Base-by-base conservation (phyloP, 92 coral and sea anemone genomes). In the Paragorgia papillata region DNA sequence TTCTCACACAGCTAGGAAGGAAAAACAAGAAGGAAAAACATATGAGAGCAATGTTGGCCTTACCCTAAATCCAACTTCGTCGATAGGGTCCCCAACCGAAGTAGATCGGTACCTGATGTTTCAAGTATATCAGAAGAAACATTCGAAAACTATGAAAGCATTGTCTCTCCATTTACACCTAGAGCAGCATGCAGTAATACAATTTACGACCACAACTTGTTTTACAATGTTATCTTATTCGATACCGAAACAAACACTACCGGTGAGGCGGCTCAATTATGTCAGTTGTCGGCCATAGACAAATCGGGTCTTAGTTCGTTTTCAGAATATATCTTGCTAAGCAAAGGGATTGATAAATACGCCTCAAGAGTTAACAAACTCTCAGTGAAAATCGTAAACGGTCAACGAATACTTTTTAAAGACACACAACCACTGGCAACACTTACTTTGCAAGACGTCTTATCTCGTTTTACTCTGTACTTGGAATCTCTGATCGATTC, bases 251-350 rank as follows among this genome's bases (percentile, higher is more conserved):
- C 58, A 51, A 51, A 6, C 3, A 5, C 21, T 5, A 17, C 19
- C 3, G 58, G 58, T 5, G 17, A 51, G 17, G 7, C 4, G 6
- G 58, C 58, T 3, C 9, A 51, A 17, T 5, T 51, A 5, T 51
- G 58, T 19, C 58, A 51, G 17, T 51, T 51, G 26, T 51, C 58
- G 6, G 90, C 84, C 51, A 48, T 57, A 7, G 82, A 71, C 58
- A 27, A 48, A 31, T 69, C 66, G 8, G 85, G 90, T 53, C 30
- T 41, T 28, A 66, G 53, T 34, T 15, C 13, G 2, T 82, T 69
- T 64, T 69, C 67, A 30, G 18, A 33, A 34, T 86, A 77, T 46
- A 65, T 86, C 28, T 69, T 77, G 46, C 87, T 84, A 26, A 51
- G 6, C 7, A 5, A 5, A 5, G 7, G 4, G 7, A 17, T 70